Percentiles rank a stretch among this genome's conserved stretches.
phyloP scores from a whole-genome alignment of 2,113 vertebrate genomes.

The Nettapus auritus region DNA sequence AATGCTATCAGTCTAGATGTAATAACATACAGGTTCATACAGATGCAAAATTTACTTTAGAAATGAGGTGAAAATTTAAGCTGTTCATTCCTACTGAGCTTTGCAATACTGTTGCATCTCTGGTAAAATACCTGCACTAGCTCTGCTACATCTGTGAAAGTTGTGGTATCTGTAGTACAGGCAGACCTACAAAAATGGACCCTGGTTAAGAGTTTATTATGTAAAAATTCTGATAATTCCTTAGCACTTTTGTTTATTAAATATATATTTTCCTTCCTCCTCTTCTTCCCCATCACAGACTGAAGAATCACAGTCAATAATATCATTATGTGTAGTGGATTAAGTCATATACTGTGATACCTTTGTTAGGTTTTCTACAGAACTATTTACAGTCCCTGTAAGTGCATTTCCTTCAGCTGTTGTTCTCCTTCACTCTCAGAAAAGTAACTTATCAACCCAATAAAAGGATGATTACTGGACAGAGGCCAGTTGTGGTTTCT shows the following conservation, averaged over 20 bases:
- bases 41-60: background rate
- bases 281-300: background rate
- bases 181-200: background rate
- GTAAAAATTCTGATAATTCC: background rate
- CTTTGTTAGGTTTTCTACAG: conserved; percentile 14
- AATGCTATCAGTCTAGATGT: background rate
- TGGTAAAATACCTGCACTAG: background rate
- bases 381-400: background rate
- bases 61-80: background rate
- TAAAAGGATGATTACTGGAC: conserved; percentile 20
- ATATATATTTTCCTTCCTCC: background rate
- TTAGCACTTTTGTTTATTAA: background rate
- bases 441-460: background rate
- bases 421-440: background rate
- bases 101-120: background rate
- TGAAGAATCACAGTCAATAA: background rate
- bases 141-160: background rate
- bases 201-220: background rate
- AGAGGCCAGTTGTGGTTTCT: conserved; percentile 34
- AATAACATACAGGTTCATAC: background rate
- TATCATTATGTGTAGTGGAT: background rate
- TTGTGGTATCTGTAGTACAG: background rate
- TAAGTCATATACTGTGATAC: background rate
- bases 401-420: conserved; percentile 7
- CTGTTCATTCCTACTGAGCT: background rate